Evolutionary conservation across 2,113 vertebrate genomes (phyloP).

Genomic region (Todiramphus saurophagus): DNA sequence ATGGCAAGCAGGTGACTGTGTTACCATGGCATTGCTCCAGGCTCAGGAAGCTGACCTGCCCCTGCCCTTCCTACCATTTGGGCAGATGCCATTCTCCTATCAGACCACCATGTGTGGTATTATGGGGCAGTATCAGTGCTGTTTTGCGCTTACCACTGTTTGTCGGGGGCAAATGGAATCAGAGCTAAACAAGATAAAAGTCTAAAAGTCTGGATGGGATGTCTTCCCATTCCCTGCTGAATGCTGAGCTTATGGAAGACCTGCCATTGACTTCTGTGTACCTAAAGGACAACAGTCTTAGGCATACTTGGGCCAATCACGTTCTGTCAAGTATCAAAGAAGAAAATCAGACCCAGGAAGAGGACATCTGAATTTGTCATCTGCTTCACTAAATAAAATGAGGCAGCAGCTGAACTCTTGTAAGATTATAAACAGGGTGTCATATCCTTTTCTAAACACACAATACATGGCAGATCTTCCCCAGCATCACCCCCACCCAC

Average conservation of each 20-base stretch:
- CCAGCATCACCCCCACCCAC: background rate
- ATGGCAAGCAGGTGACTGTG: background rate
- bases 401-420: constrained; percentile 5
- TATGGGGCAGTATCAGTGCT: background rate
- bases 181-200: background rate
- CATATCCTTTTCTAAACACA: constrained; percentile 26
- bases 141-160: background rate
- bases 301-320: background rate
- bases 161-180: background rate
- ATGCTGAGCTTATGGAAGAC: background rate
- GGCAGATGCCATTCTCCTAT: background rate
- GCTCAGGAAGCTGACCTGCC: background rate
- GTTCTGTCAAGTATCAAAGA: background rate
- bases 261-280: background rate
- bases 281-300: background rate
- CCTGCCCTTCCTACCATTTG: background rate
- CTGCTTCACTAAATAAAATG: constrained; percentile 4
- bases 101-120: background rate
- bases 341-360: background rate
- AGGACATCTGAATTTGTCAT: constrained; percentile 13
- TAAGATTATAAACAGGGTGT: background rate
- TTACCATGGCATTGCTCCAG: background rate
- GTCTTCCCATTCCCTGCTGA: background rate
- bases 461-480: background rate
- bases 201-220: background rate